A percentile compares a stretch with the other conserved stretches of the same genome.
These are phyloP conservation scores for Noctilio leporinus DNA, from an alignment of 2,113 vertebrate species.

Conservation along the genomic window DNA sequence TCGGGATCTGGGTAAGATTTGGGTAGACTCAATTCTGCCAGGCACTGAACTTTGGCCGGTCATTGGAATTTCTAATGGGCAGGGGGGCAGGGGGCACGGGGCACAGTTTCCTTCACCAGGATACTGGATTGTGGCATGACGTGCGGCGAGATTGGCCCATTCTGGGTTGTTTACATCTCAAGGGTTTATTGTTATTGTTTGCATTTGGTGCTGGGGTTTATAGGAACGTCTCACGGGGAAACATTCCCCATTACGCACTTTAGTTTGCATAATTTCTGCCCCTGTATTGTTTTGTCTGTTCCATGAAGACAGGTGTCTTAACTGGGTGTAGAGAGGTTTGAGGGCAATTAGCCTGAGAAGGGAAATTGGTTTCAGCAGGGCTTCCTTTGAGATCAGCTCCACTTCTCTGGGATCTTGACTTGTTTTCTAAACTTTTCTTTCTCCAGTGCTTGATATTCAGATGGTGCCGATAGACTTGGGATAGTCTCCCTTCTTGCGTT, in stretches of 20 bases:
- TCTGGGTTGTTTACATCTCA: background rate
- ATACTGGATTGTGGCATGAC: background rate
- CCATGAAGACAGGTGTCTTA: background rate
- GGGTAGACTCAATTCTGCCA: background rate
- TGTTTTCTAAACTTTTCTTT: conserved; percentile 43
- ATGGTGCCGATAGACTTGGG: background rate
- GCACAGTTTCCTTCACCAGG: background rate
- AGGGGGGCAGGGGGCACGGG: background rate
- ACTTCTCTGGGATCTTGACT: background rate
- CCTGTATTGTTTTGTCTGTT: background rate
- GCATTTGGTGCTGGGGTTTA: background rate
- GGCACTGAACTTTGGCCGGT: background rate
- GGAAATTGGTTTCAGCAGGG: background rate
- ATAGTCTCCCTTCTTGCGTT: background rate
- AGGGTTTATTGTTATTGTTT: background rate
- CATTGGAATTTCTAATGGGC: background rate
- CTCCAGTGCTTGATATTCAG: background rate
- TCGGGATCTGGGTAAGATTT: conserved; percentile 45
- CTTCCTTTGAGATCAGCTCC: background rate
- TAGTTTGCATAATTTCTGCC: background rate
- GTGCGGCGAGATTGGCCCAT: background rate
- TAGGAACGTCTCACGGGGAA: background rate
- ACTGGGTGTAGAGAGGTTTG: background rate
- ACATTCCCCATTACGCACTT: background rate
- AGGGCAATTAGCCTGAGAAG: background rate